These are phyloP conservation scores for Drosophila kohkoa DNA, from an alignment of 1,140 invertebrate genomes.

Conservation along the genomic window DNA sequence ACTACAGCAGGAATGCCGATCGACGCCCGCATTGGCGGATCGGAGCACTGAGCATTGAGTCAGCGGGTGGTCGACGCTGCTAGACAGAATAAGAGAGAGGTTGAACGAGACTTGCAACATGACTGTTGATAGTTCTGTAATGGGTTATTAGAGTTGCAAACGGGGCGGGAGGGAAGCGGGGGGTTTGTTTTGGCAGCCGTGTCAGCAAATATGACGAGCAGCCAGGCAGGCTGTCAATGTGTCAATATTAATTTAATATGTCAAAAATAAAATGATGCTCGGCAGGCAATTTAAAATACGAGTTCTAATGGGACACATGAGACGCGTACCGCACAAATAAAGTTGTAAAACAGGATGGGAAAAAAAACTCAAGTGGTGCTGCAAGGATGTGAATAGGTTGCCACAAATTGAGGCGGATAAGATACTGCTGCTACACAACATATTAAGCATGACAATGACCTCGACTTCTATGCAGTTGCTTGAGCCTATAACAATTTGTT, in stretches of 20 bases:
- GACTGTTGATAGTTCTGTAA: conserved; percentile 46
- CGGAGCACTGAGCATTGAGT: conserved; percentile 19
- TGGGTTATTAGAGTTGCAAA: conserved; percentile 30
- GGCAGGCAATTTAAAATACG: conserved; percentile 72
- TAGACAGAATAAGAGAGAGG: neutral
- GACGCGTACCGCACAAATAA: conserved; percentile 16
- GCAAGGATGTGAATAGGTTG: conserved; percentile 29
- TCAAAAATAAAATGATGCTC: conserved; percentile 71
- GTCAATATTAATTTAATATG: conserved; percentile 83
- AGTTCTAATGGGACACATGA: conserved; percentile 67
- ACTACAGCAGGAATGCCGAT: conserved; percentile 1
- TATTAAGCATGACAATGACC: conserved; percentile 13
- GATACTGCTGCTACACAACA: neutral
- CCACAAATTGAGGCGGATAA: conserved; percentile 27
- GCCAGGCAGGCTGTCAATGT: conserved; percentile 75
- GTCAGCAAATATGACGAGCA: conserved; percentile 35
- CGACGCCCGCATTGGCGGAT: conserved; percentile 57
- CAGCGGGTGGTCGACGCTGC: conserved; percentile 51
- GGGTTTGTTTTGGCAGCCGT: conserved; percentile 62
- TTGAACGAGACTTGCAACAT: conserved; percentile 27
- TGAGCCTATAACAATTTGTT: conserved; percentile 63
- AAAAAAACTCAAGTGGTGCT: conserved; percentile 39
- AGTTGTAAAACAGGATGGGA: conserved; percentile 36
- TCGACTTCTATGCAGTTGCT: neutral
- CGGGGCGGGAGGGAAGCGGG: conserved; percentile 8